Base-by-base conservation (phyloP, 2,797 vertebrate species). In the Pempheris klunzingeri region DNA sequence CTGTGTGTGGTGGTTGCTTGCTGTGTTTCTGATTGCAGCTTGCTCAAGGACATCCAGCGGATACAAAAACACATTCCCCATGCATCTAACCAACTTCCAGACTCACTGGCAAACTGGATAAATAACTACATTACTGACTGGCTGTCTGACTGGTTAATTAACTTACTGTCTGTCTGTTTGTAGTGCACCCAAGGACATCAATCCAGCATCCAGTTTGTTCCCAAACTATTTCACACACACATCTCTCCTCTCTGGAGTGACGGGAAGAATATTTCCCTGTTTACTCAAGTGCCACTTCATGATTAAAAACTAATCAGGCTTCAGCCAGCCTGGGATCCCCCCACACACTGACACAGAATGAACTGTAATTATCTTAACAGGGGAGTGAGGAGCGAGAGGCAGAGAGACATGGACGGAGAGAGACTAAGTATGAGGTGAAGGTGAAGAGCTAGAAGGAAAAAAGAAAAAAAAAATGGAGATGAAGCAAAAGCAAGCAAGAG, bases 251-350 rank as follows among this genome's bases (percentile, higher is more conserved):
- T 89, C 84, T 61, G 81, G 90, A 88, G 86, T 78, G 90, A 85
- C 39, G 43, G 77, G 64, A 30, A 80, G 88, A 91, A 90, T 91
- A 91, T 90, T 90, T 92, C 85, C 87, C 77, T 93, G 91, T 92
- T 93, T 92, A 91, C 88, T 91, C 80, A 77, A 92, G 90, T 90
- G 91, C 89, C 87, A 91, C 90, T 92, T 88, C 80, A 83, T 90
- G 91, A 92, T 93, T 92, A 91, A 92, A 93, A 92, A 83, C 86
- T 89, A 91, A 92, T 92, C 91, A 92, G 89, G 77, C 88, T 91
- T 82, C 81, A 90, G 85, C 77, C 85, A 81, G 89, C 66, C 90
- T 81, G 90, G 89, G 80, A 90, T 84, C 82, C 87, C 87, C 82
- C 71, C 58, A 78, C 87, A 84, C 85, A 83, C 79, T 71, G 81